Evolutionary conservation across 2,888 invertebrate genomes (phyloP).

Genomic region (Ochlodes sylvanus): DNA sequence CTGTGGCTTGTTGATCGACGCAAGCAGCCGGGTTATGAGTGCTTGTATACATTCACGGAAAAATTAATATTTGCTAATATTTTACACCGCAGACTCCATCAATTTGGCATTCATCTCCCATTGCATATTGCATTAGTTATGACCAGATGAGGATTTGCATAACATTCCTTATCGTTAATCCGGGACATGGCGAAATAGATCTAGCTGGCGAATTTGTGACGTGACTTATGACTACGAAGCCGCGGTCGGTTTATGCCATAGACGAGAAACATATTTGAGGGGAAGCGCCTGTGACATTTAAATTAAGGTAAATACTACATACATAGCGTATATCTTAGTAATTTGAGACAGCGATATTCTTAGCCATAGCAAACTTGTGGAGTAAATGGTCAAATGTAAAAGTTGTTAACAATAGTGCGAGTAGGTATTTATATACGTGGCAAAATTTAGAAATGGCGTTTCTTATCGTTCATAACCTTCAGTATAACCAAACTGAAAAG

Average conservation of each 20-base stretch:
- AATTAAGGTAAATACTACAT: too few species aligned
- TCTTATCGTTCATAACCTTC: too few species aligned
- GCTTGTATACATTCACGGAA: too few species aligned
- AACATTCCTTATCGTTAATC: slow-evolving; percentile 30
- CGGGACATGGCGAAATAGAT: slow-evolving; percentile 4
- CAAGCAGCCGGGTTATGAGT: too few species aligned
- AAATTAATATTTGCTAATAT: too few species aligned
- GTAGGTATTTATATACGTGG: too few species aligned
- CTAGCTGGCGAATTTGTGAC: background rate
- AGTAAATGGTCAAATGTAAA: too few species aligned
- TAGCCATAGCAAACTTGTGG: too few species aligned
- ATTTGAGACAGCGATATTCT: background rate
- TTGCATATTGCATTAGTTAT: slow-evolving; percentile 16
- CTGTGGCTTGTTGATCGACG: too few species aligned
- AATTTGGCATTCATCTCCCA: slow-evolving; percentile 12
- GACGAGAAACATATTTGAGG: background rate
- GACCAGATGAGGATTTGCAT: slow-evolving; percentile 21
- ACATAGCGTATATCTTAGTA: background rate
- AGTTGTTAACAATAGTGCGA: too few species aligned
- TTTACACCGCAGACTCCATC: slow-evolving; percentile 7
- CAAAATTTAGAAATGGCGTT: too few species aligned
- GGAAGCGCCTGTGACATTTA: background rate
- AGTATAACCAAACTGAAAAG: too few species aligned
- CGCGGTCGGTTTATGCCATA: background rate
- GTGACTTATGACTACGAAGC: background rate